phyloP scores from a whole-genome alignment of 2,797 vertebrate species.

The Notoglanidium macrostoma region DNA sequence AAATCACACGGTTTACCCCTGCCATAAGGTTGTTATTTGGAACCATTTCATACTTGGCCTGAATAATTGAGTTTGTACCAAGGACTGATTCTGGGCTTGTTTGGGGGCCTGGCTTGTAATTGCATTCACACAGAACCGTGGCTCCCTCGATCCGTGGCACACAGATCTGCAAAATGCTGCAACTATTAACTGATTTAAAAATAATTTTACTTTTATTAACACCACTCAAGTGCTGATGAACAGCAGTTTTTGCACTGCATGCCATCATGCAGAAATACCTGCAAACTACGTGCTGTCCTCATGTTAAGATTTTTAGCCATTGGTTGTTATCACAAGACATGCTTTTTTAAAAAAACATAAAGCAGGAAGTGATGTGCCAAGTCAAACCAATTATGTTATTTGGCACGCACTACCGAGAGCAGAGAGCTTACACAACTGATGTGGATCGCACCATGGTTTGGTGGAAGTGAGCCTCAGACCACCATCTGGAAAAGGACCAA shows the following conservation, averaged over 20 bases:
- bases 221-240: too few relatives aligned
- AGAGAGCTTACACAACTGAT: neutral
- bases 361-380: neutral
- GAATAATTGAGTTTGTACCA: neutral
- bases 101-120: neutral
- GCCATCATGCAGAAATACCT: too few relatives aligned
- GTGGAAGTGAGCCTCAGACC: neutral
- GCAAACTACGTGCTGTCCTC: too few relatives aligned
- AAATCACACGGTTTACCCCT: too few relatives aligned
- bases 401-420: neutral
- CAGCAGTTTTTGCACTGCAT: too few relatives aligned
- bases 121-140: neutral
- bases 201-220: too few relatives aligned
- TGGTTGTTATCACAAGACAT: neutral
- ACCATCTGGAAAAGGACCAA: neutral
- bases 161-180: too few relatives aligned
- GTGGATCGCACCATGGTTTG: neutral
- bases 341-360: neutral
- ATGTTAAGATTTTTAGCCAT: neutral
- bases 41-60: neutral
- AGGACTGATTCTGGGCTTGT: neutral
- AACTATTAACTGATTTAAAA: too few relatives aligned
- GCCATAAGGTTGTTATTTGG: neutral
- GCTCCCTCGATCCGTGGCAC: neutral
- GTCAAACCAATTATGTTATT: neutral